These are phyloP conservation scores for Euwallacea fornicatus DNA, from an alignment of 1,140 invertebrate species.

Conservation along the genomic window DNA sequence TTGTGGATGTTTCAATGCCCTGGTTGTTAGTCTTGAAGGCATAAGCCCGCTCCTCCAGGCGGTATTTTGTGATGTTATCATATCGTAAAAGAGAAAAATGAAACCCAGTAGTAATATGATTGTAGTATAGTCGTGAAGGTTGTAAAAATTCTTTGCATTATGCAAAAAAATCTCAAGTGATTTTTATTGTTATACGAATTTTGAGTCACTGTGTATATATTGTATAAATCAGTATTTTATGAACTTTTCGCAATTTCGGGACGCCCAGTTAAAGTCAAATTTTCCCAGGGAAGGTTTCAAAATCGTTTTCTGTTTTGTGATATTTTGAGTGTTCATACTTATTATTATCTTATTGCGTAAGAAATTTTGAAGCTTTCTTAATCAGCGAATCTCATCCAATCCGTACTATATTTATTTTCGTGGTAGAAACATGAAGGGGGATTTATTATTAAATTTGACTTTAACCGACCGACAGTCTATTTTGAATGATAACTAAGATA, in stretches of 20 bases:
- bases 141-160: slow-evolving; percentile 45
- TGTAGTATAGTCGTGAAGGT: slow-evolving; percentile 41
- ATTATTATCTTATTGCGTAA: not conserved
- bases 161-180: slow-evolving; percentile 50
- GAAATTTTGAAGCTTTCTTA: not conserved
- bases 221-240: slow-evolving; percentile 51
- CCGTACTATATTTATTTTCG: slow-evolving; percentile 29
- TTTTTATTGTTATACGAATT: slow-evolving; percentile 54
- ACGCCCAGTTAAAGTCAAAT: slow-evolving; percentile 15
- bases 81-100: slow-evolving; percentile 48
- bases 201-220: slow-evolving; percentile 48
- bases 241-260: slow-evolving; percentile 40
- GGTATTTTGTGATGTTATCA: slow-evolving; percentile 55
- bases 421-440: not conserved
- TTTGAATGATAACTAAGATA: slow-evolving; percentile 24
- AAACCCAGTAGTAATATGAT: slow-evolving; percentile 44
- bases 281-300: slow-evolving; percentile 11
- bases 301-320: not conserved
- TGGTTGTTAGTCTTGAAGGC: slow-evolving; percentile 43
- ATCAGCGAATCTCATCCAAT: slow-evolving; percentile 13
- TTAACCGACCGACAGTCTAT: not conserved
- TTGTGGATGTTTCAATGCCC: not conserved
- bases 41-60: slow-evolving; percentile 41
- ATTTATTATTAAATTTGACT: slow-evolving; percentile 11
- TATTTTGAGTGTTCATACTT: not conserved